phyloP scores from a whole-genome alignment of 2,113 vertebrate species.

The Cettia cetti region DNA sequence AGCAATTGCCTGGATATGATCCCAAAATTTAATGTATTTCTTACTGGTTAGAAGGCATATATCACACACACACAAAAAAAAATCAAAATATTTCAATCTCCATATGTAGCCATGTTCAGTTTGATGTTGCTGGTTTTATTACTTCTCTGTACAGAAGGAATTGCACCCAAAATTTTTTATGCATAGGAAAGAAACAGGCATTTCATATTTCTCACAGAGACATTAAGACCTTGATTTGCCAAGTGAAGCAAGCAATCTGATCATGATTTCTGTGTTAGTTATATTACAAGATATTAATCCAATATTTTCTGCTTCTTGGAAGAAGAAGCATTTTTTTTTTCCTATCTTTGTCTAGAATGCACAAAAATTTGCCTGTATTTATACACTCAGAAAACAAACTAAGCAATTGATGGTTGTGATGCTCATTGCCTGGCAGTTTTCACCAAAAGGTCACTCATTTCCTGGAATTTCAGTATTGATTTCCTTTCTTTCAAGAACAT shows the following conservation, averaged over 20 bases:
- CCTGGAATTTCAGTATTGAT: neutral
- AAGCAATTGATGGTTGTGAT: rapidly evolving
- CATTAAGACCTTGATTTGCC: neutral
- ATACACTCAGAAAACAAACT: neutral
- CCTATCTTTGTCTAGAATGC: neutral
- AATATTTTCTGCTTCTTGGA: neutral
- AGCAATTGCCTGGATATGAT: neutral
- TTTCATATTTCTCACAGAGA: neutral
- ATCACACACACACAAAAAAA: neutral
- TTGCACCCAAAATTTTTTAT: neutral
- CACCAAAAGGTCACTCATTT: neutral
- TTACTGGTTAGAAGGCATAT: neutral
- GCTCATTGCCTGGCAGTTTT: neutral
- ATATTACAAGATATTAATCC: neutral
- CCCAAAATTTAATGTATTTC: neutral
- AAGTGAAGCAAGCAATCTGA: neutral
- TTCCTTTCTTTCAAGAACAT: neutral
- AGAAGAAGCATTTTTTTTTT: neutral
- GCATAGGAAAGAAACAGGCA: neutral
- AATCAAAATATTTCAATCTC: neutral
- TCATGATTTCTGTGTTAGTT: neutral
- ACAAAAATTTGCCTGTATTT: neutral
- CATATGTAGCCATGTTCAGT: neutral
- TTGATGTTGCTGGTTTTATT: neutral
- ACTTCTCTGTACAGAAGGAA: neutral